phyloP scores from a whole-genome alignment of 2,888 invertebrate species.

The Lasioglossum lativentre region DNA sequence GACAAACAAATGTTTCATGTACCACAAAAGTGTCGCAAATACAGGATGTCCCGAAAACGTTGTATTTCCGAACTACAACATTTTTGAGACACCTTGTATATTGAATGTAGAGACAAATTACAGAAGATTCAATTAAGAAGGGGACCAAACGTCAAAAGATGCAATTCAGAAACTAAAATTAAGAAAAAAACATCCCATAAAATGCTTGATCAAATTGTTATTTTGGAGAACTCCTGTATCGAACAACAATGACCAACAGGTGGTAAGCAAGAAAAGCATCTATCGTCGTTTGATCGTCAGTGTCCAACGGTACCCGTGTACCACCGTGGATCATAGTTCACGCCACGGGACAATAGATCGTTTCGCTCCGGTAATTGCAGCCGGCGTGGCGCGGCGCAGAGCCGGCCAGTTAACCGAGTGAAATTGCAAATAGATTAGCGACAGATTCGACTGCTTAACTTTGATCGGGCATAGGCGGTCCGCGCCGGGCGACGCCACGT shows the following conservation, averaged over 20 bases:
- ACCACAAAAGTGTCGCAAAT: too few relatives aligned
- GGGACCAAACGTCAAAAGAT: too few relatives aligned
- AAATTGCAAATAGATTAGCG: constrained; percentile 23
- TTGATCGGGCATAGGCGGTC: constrained; percentile 8
- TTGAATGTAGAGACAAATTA: too few relatives aligned
- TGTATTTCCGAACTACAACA: too few relatives aligned
- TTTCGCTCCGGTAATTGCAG: constrained; percentile 48
- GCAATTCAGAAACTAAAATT: too few relatives aligned
- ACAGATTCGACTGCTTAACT: constrained; percentile 33
- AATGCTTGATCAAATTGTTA: too few relatives aligned
- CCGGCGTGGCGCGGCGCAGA: background rate
- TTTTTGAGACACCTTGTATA: too few relatives aligned
- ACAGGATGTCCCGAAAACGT: too few relatives aligned
- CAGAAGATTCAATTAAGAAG: too few relatives aligned
- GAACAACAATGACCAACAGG: background rate
- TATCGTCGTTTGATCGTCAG: background rate
- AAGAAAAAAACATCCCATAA: too few relatives aligned
- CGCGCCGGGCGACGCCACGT: background rate
- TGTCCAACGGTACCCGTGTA: background rate
- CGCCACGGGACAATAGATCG: constrained; percentile 55
- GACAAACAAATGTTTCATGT: too few relatives aligned
- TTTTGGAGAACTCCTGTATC: too few relatives aligned
- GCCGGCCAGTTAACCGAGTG: constrained; percentile 13
- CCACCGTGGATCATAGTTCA: constrained; percentile 1
- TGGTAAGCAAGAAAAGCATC: background rate